Evolutionary conservation across 2,113 vertebrate genomes (phyloP), one percentile per base, ranked within the genome.

Genomic region (Dryoscopus gambensis): DNA sequence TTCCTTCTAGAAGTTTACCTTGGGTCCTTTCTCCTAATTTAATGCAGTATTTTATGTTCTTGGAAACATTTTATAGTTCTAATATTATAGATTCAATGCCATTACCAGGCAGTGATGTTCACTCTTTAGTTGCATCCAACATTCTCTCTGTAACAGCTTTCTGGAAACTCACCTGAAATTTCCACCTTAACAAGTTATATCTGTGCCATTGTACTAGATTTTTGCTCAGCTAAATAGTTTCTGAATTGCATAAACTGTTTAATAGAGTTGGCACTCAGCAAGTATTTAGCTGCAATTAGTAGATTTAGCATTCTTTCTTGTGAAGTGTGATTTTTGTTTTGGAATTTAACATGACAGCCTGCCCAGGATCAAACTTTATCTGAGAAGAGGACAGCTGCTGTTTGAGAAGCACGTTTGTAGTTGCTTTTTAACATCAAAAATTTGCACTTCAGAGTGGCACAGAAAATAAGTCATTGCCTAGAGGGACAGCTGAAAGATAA

Each of bases 391-490:
- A 16, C 23, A 92, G 69, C 31, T 89, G 40, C 67, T 57, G 10
- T 92, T 93, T 75, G 46, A 85, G 84, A 93, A 91, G 50, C 82
- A 40, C 16, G 6, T 91, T 91, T 68, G 18, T 69, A 83, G 27
- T 74, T 52, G 64, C 25, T 65, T 87, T 77, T 62, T 79, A 85
- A 42, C 40, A 86, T 79, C 78, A 77, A 88, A 71, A 76, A 85
- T 93, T 74, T 91, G 71, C 31, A 15, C 79, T 94, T 97, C 37
- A 71, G 76, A 94, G 33, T 50, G 15, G 13, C 68, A 74, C 19
- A 74, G 39, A 94, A 91, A 89, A 73, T 18, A 93, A 92, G 76
- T 74, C 35, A 42, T 49, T 94, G 50, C 22, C n/a, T 94, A 91
- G 88, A 93, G n/a, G 82, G 64, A 86, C 31, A 87, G 33, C 17